Conservation (phyloP, 2,113 vertebrate genomes). For the Tragulus kanchil region DNA sequence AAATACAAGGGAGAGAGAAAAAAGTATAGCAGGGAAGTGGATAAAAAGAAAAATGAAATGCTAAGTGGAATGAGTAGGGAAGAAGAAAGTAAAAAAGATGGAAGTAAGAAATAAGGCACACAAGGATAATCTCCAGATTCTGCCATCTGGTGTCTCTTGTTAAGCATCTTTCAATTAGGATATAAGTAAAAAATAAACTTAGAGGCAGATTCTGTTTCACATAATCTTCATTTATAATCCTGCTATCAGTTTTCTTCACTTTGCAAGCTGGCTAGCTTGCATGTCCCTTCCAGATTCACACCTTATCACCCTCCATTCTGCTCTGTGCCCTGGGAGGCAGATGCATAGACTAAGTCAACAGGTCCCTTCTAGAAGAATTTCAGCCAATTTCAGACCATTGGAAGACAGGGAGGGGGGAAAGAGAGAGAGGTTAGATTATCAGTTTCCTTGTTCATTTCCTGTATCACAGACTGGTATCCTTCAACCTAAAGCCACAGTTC, state of each 20-base stretch:
- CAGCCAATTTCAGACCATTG: background rate
- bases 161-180: background rate
- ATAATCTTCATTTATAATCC: background rate
- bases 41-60: background rate
- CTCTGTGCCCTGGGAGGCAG: background rate
- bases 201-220: background rate
- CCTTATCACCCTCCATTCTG: background rate
- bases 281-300: background rate
- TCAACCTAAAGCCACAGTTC: background rate
- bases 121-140: background rate
- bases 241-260: background rate
- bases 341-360: background rate
- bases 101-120: background rate
- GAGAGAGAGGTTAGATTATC: background rate
- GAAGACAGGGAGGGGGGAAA: background rate
- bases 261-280: background rate
- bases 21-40: background rate
- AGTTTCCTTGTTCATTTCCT: background rate
- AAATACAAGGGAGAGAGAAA: background rate
- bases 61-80: background rate
- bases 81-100: background rate
- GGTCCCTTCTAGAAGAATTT: background rate
- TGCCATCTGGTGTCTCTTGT: background rate
- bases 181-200: background rate
- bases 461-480: background rate